Evolutionary conservation across 2,113 vertebrate genomes (phyloP).

Genomic region (Phylloscopus whistleri): DNA sequence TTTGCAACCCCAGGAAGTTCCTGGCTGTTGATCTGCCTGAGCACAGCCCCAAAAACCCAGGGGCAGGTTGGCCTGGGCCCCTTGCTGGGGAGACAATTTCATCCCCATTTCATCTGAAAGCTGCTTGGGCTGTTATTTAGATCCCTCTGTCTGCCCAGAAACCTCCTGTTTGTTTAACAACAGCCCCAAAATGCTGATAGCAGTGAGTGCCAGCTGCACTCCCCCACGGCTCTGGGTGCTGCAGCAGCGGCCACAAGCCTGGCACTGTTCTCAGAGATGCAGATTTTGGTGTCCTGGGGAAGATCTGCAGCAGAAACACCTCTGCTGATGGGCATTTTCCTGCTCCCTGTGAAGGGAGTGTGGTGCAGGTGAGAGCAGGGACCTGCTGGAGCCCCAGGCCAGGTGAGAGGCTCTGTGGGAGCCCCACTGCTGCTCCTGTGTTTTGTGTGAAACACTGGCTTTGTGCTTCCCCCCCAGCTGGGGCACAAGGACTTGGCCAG

Average conservation of each 20-base stretch:
- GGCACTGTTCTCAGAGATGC: not conserved
- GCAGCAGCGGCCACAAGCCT: accelerated
- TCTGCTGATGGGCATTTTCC: not conserved
- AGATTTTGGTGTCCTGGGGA: not conserved
- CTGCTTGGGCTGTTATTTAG: not conserved
- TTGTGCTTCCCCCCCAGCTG: no score
- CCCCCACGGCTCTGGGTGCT: not conserved
- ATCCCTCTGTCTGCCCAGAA: not conserved
- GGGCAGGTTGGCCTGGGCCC: not conserved
- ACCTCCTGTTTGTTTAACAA: not conserved
- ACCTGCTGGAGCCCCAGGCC: not conserved
- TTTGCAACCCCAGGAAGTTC: not conserved
- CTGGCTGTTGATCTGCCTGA: not conserved
- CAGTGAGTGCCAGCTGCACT: not conserved
- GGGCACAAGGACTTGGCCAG: not conserved
- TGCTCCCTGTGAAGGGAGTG: not conserved
- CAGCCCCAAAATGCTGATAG: not conserved
- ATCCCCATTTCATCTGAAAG: not conserved
- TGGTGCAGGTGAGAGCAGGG: not conserved
- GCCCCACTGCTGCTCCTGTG: not conserved
- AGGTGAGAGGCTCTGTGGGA: not conserved
- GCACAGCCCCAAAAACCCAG: not conserved
- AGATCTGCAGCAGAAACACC: accelerated
- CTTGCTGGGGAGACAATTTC: not conserved
- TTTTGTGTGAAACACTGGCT: no score